Conservation (phyloP, 2,113 vertebrate genomes). For the Antidorcas marsupialis region DNA sequence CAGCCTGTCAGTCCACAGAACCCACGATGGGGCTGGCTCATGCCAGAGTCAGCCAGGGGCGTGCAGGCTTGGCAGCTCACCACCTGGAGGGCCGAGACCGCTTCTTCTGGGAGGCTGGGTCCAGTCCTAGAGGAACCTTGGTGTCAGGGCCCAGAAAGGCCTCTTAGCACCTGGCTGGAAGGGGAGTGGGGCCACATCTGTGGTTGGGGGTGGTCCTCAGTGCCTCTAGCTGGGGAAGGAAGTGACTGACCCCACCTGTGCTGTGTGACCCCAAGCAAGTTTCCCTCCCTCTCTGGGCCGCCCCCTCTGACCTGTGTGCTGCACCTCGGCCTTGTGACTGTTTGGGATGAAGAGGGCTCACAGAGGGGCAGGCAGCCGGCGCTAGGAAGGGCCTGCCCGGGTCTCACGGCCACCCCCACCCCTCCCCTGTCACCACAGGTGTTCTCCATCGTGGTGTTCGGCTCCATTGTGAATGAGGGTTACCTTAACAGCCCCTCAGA, state of each 20-base stretch:
- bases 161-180: neutral
- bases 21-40: neutral
- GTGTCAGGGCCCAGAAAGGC: neutral
- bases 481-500: conserved; percentile 87
- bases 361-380: neutral
- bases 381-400: rapidly evolving
- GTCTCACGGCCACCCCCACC: neutral
- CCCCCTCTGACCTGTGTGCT: neutral
- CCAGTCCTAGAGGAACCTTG: neutral
- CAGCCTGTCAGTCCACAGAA: neutral
- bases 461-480: conserved; percentile 96
- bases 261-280: neutral
- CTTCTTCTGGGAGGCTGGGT: neutral
- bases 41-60: neutral
- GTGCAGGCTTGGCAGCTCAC: neutral
- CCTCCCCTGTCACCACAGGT: conserved; percentile 76
- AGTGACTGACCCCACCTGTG: neutral
- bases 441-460: conserved; percentile 96
- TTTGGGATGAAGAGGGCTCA: neutral
- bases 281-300: neutral
- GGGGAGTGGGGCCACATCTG: rapidly evolving
- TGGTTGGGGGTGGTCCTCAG: neutral
- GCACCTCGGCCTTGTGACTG: neutral
- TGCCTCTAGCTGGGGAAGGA: neutral
- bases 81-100: neutral